Base-by-base conservation (phyloP, 2,888 invertebrate genomes). In the Idaea aversata region DNA sequence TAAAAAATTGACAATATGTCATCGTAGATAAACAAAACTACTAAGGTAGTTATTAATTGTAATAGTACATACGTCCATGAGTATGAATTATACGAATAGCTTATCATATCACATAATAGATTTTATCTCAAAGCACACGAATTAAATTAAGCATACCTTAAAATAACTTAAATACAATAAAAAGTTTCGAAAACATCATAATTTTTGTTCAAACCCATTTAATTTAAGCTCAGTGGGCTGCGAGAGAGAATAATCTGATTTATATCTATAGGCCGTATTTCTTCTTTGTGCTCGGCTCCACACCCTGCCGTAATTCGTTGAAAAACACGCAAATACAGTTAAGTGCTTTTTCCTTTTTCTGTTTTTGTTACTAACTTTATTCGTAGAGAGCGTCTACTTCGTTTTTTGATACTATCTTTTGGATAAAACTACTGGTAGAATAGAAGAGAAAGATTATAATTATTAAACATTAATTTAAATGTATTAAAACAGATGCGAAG, bases 241-340 rank as follows among this genome's bases (percentile, higher is more conserved):
- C 77, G 78, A 74, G 76, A 78, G 82, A 77, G 77, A 76, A 80
- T 87, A 87, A 88, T 87, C 88, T 84, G 88, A 88, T 89, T 90
- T 88, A 87, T 87, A 86, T 83, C 83, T 83, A 72, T 74, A 76
- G 76, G 77, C 79, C 73, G 81, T 84, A 80, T 83, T 82, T 83
- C 82, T 83, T 80, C 80, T 85, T 83, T 83, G 82, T 83, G 77
- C 77, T 75, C 77, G 76, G 71, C 75, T 78, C 78, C 77, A 75
- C 80, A 81, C 80, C 75, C 71, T 77, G 72, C 74, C 75, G 83
- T 83, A 85, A 85, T 86, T 85, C 84, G 84, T 77, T 81, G 77
- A 82, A 84, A 83, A 84, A 83, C 81, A 81, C 78, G 78, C 76
- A 74, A 78, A 81, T 80, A 80, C 77, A 77, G 80, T 83, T 79